A percentile compares a stretch with the other conserved stretches of the same genome.
Evolutionary conservation across 1,140 invertebrate genomes (phyloP).

Genomic region (Megathymus violae): DNA sequence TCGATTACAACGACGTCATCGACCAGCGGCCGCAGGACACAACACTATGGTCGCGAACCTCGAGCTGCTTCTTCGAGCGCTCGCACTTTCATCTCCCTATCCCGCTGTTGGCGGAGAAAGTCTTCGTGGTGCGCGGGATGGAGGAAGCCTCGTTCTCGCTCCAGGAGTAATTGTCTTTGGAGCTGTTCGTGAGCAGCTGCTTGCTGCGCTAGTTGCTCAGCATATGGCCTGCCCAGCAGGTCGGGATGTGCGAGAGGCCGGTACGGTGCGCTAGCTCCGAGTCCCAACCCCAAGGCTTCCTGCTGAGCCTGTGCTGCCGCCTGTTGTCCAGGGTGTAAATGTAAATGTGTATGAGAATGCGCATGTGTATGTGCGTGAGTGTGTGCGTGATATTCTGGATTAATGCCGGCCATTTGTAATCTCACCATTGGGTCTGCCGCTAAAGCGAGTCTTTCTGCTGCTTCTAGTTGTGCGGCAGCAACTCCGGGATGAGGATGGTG

Average conservation of each 20-base stretch:
- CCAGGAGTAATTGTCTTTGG: constrained; percentile 93
- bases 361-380: constrained; percentile 92
- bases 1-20: constrained; percentile 58
- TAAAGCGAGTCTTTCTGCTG: constrained; percentile 75
- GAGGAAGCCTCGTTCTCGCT: constrained; percentile 87
- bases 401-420: constrained; percentile 93
- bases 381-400: constrained; percentile 91
- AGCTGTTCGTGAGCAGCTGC: constrained; percentile 92
- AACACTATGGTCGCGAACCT: constrained; percentile 87
- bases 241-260: constrained; percentile 88
- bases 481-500: constrained; percentile 84
- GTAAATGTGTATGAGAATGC: constrained; percentile 95
- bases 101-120: constrained; percentile 90
- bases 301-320: constrained; percentile 89
- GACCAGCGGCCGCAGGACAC: constrained; percentile 52
- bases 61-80: constrained; percentile 93
- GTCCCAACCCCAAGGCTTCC: constrained; percentile 80
- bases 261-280: constrained; percentile 72
- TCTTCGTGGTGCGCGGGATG: constrained; percentile 92
- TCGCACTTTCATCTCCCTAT: constrained; percentile 92
- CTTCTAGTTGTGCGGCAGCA: constrained; percentile 85
- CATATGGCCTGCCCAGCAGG: constrained; percentile 91
- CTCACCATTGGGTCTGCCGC: constrained; percentile 86
- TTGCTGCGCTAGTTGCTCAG: constrained; percentile 93
- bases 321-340: constrained; percentile 93